Conservation (phyloP, 2,797 vertebrate species). For the Acanthornis magna region DNA sequence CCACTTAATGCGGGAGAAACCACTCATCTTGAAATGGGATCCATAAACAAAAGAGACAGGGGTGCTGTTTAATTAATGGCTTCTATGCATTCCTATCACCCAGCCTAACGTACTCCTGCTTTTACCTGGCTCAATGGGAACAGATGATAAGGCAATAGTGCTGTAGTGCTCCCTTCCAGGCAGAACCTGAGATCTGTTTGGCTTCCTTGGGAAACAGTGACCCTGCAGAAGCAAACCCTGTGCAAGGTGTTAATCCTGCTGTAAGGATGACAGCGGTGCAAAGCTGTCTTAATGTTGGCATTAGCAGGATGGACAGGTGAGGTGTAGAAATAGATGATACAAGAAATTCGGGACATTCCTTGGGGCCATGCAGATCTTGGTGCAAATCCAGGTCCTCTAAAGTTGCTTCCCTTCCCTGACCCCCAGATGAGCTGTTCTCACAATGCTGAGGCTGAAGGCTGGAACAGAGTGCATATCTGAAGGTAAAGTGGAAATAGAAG, state of each 20-base stretch:
- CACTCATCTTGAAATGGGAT: not conserved
- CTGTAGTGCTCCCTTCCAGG: not conserved
- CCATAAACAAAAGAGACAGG: not conserved
- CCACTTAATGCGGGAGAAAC: not conserved
- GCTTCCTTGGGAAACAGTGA: not conserved
- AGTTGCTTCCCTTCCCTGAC: not conserved
- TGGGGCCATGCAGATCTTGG: not conserved
- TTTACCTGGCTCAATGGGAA: not conserved
- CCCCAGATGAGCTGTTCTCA: not conserved
- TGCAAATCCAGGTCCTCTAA: not conserved
- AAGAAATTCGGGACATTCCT: not conserved
- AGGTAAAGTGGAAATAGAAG: not conserved
- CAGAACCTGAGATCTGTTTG: not conserved
- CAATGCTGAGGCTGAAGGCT: accelerated
- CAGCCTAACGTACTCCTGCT: not conserved
- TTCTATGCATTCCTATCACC: not conserved
- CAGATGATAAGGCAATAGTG: not conserved
- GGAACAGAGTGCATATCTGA: not conserved
- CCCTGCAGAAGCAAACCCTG: not conserved
- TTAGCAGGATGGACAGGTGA: not conserved
- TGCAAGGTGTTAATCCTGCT: not conserved
- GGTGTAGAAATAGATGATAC: not conserved
- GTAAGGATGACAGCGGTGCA: not conserved
- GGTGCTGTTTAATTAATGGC: not conserved
- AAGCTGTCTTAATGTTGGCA: not conserved